A percentile compares a stretch with the other conserved stretches of the same genome.
Evolutionary conservation across 1,140 invertebrate species (phyloP).

Genomic region (Drosophila ambigua): DNA sequence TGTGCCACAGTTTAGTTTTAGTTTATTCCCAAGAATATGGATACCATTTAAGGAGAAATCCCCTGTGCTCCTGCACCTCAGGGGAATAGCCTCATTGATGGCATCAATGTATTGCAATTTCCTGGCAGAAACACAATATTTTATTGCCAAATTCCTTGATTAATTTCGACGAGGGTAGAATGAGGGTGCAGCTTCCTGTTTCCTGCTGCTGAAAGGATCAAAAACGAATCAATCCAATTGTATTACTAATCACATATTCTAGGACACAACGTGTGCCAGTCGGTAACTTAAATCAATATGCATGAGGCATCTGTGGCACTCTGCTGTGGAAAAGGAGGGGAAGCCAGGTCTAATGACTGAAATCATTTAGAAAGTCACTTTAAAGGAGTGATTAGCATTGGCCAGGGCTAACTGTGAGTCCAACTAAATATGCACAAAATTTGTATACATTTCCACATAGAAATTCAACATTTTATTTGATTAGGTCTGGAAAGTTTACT

Average conservation of each 20-base stretch:
- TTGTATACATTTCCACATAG: neutral
- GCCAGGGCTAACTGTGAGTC: neutral
- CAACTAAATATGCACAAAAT: too few species aligned
- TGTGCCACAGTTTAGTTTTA: too few species aligned
- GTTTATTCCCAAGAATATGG: too few species aligned
- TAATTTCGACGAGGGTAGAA: slow-evolving; percentile 18
- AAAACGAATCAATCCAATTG: slow-evolving; percentile 7
- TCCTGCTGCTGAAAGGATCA: slow-evolving; percentile 36
- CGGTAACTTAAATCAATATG: slow-evolving; percentile 27
- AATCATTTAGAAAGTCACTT: slow-evolving; percentile 35
- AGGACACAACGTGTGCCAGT: neutral
- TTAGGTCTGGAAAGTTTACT: too few species aligned
- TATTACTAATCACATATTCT: slow-evolving; percentile 38
- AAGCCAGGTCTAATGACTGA: slow-evolving; percentile 13
- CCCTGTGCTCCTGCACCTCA: neutral
- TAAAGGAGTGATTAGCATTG: too few species aligned
- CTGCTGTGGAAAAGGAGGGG: too few species aligned
- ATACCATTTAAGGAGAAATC: too few species aligned
- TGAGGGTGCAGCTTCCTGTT: slow-evolving; percentile 30
- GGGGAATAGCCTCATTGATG: slow-evolving; percentile 3
- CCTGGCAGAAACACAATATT: slow-evolving; percentile 16
- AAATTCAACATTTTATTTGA: too few species aligned
- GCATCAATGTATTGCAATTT: slow-evolving; percentile 8
- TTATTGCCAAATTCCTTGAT: slow-evolving; percentile 14
- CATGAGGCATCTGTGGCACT: slow-evolving; percentile 16